These are phyloP conservation scores for Trachymyrmex septentrionalis DNA, from an alignment of 1,140 invertebrate genomes.

Conservation along the genomic window DNA sequence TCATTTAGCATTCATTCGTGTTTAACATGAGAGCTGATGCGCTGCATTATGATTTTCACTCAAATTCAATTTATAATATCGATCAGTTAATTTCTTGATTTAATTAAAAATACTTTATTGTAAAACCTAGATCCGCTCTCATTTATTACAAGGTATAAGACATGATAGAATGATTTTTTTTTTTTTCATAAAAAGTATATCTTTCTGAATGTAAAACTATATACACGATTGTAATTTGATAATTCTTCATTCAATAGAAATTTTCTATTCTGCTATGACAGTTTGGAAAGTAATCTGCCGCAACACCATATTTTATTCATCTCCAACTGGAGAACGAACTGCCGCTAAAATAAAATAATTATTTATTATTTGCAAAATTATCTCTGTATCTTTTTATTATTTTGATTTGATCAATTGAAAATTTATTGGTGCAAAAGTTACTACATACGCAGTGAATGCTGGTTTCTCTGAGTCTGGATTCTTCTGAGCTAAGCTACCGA, in stretches of 20 bases:
- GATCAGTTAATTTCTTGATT: not conserved
- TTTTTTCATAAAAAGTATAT: conserved; percentile 46
- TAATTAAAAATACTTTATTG: conserved; percentile 46
- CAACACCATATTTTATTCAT: conserved; percentile 64
- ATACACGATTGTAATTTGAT: conserved; percentile 29
- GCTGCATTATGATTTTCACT: not conserved
- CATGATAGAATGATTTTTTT: conserved; percentile 10
- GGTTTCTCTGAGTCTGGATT: conserved; percentile 79
- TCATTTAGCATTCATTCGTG: not conserved
- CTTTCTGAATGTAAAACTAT: conserved; percentile 37
- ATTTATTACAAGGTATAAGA: conserved; percentile 53
- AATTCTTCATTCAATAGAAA: conserved; percentile 17
- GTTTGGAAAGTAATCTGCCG: conserved; percentile 35
- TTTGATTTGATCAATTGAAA: not conserved
- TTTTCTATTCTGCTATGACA: conserved; percentile 8
- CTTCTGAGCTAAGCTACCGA: conserved; percentile 84
- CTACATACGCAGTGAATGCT: conserved; percentile 80
- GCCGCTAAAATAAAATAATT: conserved; percentile 78
- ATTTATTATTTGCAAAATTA: conserved; percentile 13
- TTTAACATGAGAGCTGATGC: not conserved
- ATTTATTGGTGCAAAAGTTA: conserved; percentile 3
- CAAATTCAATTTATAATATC: not conserved
- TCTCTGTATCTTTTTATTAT: conserved; percentile 15
- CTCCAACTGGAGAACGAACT: conserved; percentile 85
- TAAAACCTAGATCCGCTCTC: conserved; percentile 26